Conservation (phyloP, 1,140 invertebrate species). For the Linepithema humile region DNA sequence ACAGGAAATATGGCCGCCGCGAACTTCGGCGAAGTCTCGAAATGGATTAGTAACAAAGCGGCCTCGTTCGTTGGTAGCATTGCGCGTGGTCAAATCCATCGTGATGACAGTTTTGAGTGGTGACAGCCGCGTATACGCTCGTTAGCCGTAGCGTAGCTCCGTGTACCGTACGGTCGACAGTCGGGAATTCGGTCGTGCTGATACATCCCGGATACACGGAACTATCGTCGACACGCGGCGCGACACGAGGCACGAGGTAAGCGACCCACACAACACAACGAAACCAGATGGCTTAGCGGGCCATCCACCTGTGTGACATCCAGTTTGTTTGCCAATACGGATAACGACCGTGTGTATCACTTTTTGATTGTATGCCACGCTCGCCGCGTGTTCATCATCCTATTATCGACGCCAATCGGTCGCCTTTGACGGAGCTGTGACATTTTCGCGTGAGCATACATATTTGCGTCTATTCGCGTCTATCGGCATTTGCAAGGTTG, state of each 20-base stretch:
- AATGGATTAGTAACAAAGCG: background rate
- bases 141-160: slow-evolving; percentile 22
- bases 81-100: slow-evolving; percentile 52
- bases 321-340: slow-evolving; percentile 66
- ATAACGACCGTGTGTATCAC: slow-evolving; percentile 51
- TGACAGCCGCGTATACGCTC: slow-evolving; percentile 68
- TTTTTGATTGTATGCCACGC: slow-evolving; percentile 25
- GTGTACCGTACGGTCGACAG: slow-evolving; percentile 16
- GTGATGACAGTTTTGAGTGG: slow-evolving; percentile 71
- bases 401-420: background rate
- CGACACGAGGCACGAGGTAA: slow-evolving; percentile 27
- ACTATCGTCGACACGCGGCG: background rate
- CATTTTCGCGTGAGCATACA: background rate
- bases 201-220: background rate
- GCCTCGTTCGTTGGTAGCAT: slow-evolving; percentile 60
- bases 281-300: slow-evolving; percentile 63
- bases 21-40: background rate
- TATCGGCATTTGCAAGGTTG: slow-evolving; percentile 1
- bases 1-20: background rate
- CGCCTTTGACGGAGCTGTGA: slow-evolving; percentile 2
- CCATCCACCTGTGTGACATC: slow-evolving; percentile 59
- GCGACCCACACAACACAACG: slow-evolving; percentile 16
- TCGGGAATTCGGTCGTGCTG: background rate
- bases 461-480: background rate
- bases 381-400: background rate